phyloP scores from a whole-genome alignment of 2,888 invertebrate species.

The Drosophila suboccidentalis region DNA sequence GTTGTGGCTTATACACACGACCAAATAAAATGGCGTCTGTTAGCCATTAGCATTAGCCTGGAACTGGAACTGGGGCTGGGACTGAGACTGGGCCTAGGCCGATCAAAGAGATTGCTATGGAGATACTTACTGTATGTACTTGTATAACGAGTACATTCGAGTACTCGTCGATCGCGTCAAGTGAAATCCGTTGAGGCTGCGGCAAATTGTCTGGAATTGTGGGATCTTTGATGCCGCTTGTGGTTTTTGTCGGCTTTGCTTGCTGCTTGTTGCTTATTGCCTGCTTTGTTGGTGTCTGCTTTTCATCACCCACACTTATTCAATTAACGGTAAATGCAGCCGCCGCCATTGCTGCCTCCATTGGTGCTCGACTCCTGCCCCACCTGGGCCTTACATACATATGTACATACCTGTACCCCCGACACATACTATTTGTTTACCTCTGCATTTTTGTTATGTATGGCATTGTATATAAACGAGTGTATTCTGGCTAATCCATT shows the following conservation, averaged over 20 bases:
- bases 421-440: constrained; percentile 54
- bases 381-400: constrained; percentile 26
- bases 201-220: constrained; percentile 45
- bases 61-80: neutral
- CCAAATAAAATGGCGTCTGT: constrained; percentile 65
- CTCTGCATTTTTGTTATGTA: constrained; percentile 33
- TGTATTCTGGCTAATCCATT: constrained; percentile 28
- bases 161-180: constrained; percentile 8
- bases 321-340: constrained; percentile 69
- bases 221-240: constrained; percentile 15
- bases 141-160: neutral
- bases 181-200: constrained; percentile 30
- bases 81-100: constrained; percentile 12
- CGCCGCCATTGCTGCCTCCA: constrained; percentile 42
- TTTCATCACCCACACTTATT: constrained; percentile 75
- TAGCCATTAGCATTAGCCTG: constrained; percentile 38
- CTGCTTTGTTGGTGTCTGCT: constrained; percentile 51
- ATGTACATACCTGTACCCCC: constrained; percentile 32
- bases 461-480: constrained; percentile 5
- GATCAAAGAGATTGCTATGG: constrained; percentile 47
- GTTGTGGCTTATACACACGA: neutral
- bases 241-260: constrained; percentile 29
- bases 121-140: neutral
- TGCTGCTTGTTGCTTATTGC: neutral
- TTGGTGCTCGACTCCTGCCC: constrained; percentile 12